These are phyloP conservation scores for Garra rufa DNA, from an alignment of 2,113 vertebrate species.

Conservation along the genomic window DNA sequence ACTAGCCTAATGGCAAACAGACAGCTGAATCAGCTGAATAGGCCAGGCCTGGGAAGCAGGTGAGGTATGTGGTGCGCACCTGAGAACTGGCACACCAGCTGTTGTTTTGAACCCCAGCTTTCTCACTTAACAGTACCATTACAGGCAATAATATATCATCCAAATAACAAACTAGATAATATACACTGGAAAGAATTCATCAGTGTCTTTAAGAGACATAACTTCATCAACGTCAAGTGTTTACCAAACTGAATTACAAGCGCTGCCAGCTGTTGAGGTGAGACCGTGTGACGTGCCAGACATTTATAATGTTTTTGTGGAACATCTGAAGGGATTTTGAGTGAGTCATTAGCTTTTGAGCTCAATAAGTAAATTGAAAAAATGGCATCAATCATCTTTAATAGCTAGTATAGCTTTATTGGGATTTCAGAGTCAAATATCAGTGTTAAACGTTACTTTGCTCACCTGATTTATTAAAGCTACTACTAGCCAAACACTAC, in stretches of 20 bases:
- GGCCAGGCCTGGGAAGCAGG: slow-evolving; percentile 38
- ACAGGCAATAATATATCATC: background rate
- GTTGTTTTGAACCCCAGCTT: background rate
- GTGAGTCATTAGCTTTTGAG: background rate
- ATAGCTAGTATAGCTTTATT: background rate
- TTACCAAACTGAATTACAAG: background rate
- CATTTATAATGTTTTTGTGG: slow-evolving; percentile 63
- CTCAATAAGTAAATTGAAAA: background rate
- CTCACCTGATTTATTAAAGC: background rate
- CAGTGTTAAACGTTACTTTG: background rate
- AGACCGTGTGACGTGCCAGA: slow-evolving; percentile 52
- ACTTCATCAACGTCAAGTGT: slow-evolving; percentile 12
- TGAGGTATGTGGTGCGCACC: slow-evolving; percentile 61
- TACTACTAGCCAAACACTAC: background rate
- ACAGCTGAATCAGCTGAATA: slow-evolving; percentile 36
- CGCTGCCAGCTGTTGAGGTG: slow-evolving; percentile 55
- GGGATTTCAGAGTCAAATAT: background rate
- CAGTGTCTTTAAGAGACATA: background rate
- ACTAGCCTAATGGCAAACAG: slow-evolving; percentile 3
- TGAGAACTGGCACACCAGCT: slow-evolving; percentile 57
- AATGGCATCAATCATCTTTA: background rate
- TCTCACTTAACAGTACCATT: background rate
- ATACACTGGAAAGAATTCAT: too few relatives aligned
- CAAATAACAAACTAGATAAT: background rate
- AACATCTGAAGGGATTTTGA: slow-evolving; percentile 14